These are phyloP conservation scores for Hypsibius dujardini DNA, from an alignment of 1,140 invertebrate genomes.

Conservation along the genomic window DNA sequence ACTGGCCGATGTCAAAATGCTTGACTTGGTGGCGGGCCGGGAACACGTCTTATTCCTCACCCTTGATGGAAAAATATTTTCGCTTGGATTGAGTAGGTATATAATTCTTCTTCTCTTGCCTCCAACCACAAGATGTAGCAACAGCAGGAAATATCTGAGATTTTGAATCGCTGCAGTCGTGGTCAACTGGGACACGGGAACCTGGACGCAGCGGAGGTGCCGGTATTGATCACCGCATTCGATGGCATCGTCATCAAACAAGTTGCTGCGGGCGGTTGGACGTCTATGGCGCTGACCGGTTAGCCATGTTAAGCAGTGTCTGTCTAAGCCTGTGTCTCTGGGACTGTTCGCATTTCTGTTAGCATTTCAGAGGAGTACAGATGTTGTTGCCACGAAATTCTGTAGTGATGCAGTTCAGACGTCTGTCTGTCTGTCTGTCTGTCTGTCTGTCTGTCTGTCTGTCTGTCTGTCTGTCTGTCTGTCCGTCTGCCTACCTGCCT, in stretches of 20 bases:
- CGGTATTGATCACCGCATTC: neutral
- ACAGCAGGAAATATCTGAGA: neutral
- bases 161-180: neutral
- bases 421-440: no score
- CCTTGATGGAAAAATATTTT: neutral
- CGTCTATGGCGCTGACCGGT: constrained; percentile 6
- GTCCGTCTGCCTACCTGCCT: no score
- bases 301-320: constrained; percentile 7
- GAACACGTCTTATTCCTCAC: neutral
- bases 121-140: no score
- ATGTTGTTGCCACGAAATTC: no score
- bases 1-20: neutral
- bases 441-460: no score
- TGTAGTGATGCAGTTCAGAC: no score
- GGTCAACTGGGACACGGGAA: constrained; percentile 2
- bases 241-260: neutral
- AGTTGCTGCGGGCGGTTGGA: neutral
- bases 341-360: no score
- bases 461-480: no score
- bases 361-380: no score
- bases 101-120: neutral
- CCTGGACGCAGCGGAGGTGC: neutral
- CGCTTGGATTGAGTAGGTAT: neutral
- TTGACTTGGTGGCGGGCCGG: neutral
- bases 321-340: neutral